phyloP scores from a whole-genome alignment of 2,888 invertebrate genomes.

The Sarcophaga rosellei region DNA sequence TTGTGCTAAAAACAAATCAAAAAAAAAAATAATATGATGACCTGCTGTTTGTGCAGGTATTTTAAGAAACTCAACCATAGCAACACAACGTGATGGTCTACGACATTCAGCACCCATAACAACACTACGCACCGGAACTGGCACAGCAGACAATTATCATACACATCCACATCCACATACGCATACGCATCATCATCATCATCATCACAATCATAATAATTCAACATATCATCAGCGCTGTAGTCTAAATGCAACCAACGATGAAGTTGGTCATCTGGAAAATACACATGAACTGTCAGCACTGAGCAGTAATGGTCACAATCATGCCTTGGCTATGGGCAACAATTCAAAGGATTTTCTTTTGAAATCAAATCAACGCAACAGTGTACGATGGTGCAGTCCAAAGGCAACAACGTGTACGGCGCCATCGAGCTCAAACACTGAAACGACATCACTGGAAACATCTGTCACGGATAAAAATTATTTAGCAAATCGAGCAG shows the following conservation, averaged over 20 bases:
- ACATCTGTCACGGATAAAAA: slow-evolving; percentile 28
- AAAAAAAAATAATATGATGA: neutral
- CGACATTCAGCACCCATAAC: slow-evolving; percentile 72
- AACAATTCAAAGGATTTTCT: slow-evolving; percentile 50
- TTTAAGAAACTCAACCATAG: slow-evolving; percentile 74
- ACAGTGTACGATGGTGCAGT: slow-evolving; percentile 60
- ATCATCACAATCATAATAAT: slow-evolving; percentile 62
- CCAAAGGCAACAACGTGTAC: slow-evolving; percentile 40
- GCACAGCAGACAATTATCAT: slow-evolving; percentile 42
- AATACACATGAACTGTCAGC: slow-evolving; percentile 69
- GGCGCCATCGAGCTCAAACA: neutral
- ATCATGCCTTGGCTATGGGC: slow-evolving; percentile 29
- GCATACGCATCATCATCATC: slow-evolving; percentile 4
- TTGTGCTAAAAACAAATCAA: slow-evolving; percentile 30
- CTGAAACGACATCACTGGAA: slow-evolving; percentile 52
- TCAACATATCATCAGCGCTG: slow-evolving; percentile 68
- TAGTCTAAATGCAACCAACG: slow-evolving; percentile 38
- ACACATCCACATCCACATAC: too few species aligned
- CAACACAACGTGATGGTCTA: slow-evolving; percentile 69
- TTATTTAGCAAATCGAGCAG: slow-evolving; percentile 50
- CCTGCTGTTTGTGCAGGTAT: slow-evolving; percentile 70
- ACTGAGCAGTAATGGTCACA: slow-evolving; percentile 46
- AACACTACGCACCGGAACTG: slow-evolving; percentile 16
- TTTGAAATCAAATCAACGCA: slow-evolving; percentile 46
- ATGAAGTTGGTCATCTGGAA: slow-evolving; percentile 25